Evolutionary conservation across 2,797 vertebrate species (phyloP), one percentile per base, ranked within the genome.

Genomic region (Squalus acanthias): DNA sequence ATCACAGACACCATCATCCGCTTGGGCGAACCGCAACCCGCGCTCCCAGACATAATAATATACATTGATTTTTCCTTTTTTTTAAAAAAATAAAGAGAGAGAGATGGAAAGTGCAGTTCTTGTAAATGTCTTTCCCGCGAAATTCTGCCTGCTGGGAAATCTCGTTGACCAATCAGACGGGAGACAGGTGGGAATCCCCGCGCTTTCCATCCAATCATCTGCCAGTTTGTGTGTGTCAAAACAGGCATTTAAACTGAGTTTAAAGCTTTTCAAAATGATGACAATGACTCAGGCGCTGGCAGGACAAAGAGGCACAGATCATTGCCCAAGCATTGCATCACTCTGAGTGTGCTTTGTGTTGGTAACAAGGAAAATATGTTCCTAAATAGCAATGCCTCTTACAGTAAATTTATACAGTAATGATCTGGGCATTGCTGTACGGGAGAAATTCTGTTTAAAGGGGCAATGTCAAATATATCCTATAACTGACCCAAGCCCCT

Each of bases 161-260:
- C 46, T 69, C 65, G 1, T 15, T 26, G 33, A 95, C 94, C 94
- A 95, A 95, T 95, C 94, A 17, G 50, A 26, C 10, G 24, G 53
- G 94, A 74, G 12, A 57, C 3, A 2, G 3, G 69, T 15, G 69
- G 94, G 94, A 57, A 70, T 53, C 69, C 94, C 94, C 94, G 69
- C 69, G 94, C 70, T 95, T 95, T 95, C 69, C 94, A 29, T 39
- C 94, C 94, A 95, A 95, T 95, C 94, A 12, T 24, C 3, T 53
- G 12, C 5, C 46, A 57, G 53, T 57, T 57, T 57, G 53, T 2
- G 93, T 95, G 94, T 95, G 94, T 95, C 94, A 72, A 74, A 72
- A 0, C 50, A 29, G 94, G 94, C 50, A 95, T 95, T 95, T 95
- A 95, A 95, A 95, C 69, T 74, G 94, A 72, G 26, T 69, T 95